Conservation (phyloP, 2,797 vertebrate genomes). For the Enteromius unitaeniatus region DNA sequence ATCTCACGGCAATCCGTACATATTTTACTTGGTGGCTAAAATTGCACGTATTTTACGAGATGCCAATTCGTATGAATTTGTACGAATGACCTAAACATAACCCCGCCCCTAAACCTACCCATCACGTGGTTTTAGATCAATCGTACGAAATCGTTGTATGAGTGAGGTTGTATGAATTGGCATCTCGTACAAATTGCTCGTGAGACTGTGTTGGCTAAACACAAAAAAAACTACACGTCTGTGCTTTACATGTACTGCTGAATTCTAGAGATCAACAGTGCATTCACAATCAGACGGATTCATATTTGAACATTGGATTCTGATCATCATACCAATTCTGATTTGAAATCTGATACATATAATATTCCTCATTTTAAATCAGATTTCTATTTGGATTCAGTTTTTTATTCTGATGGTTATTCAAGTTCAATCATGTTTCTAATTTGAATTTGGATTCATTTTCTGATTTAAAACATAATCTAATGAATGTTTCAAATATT, state of each 20-base stretch:
- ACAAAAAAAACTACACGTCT: not conserved
- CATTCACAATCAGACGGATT: not conserved
- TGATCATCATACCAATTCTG: not conserved
- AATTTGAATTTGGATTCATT: not conserved
- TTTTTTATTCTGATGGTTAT: not conserved
- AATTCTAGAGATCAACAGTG: not conserved
- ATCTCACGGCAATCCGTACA: too few species aligned
- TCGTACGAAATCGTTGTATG: too few species aligned
- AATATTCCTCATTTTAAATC: not conserved
- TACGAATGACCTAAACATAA: too few species aligned
- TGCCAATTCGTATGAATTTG: too few species aligned
- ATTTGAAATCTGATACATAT: not conserved
- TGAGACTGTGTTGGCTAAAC: too few species aligned
- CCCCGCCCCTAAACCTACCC: too few species aligned
- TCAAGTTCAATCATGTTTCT: not conserved
- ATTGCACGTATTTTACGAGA: too few species aligned
- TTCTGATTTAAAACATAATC: not conserved
- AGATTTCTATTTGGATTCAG: not conserved
- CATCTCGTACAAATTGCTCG: too few species aligned
- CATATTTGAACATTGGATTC: not conserved
- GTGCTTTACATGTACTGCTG: not conserved
- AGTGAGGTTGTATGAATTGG: too few species aligned
- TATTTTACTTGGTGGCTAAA: too few species aligned
- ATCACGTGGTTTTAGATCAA: too few species aligned
- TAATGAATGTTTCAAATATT: not conserved